Evolutionary conservation across 2,888 invertebrate genomes (phyloP).

Genomic region (Brachynemurus nebulosus): DNA sequence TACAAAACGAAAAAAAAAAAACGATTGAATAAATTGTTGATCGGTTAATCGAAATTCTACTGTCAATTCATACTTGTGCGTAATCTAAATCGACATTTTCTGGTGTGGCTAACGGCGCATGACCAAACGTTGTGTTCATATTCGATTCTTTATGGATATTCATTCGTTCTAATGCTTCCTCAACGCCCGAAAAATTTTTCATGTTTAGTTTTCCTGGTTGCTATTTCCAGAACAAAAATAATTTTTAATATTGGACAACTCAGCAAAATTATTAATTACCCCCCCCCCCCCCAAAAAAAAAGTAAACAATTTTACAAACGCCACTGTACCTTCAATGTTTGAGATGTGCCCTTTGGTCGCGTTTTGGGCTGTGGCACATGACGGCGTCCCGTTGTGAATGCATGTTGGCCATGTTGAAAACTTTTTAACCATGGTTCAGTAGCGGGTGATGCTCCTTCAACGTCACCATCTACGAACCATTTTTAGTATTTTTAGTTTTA

Average conservation of each 20-base stretch:
- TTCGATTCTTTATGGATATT: slow-evolving; percentile 41
- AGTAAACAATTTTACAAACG: too few relatives aligned
- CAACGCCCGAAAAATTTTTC: slow-evolving; percentile 79
- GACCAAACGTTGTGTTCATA: slow-evolving; percentile 37
- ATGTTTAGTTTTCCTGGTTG: slow-evolving; percentile 84
- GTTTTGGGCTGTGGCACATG: slow-evolving; percentile 43
- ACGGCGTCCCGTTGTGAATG: slow-evolving; percentile 56
- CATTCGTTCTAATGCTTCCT: slow-evolving; percentile 66
- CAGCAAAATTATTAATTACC: too few relatives aligned
- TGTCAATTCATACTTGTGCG: slow-evolving; percentile 39
- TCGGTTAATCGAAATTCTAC: too few relatives aligned
- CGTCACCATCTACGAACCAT: slow-evolving; percentile 12
- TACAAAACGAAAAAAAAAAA: slow-evolving; percentile 11
- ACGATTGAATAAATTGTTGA: background rate
- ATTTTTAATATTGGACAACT: slow-evolving; percentile 26
- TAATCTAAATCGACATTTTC: slow-evolving; percentile 68
- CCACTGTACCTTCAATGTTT: slow-evolving; percentile 48
- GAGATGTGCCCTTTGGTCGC: slow-evolving; percentile 51
- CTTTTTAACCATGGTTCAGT: slow-evolving; percentile 35
- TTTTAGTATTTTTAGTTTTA: too few relatives aligned
- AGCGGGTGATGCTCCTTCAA: slow-evolving; percentile 29
- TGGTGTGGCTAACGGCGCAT: slow-evolving; percentile 61
- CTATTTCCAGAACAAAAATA: slow-evolving; percentile 27
- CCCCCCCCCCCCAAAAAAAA: too few relatives aligned
- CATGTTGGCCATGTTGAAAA: slow-evolving; percentile 52